phyloP scores from a whole-genome alignment of 2,797 vertebrate genomes.

The Lepus townsendii region DNA sequence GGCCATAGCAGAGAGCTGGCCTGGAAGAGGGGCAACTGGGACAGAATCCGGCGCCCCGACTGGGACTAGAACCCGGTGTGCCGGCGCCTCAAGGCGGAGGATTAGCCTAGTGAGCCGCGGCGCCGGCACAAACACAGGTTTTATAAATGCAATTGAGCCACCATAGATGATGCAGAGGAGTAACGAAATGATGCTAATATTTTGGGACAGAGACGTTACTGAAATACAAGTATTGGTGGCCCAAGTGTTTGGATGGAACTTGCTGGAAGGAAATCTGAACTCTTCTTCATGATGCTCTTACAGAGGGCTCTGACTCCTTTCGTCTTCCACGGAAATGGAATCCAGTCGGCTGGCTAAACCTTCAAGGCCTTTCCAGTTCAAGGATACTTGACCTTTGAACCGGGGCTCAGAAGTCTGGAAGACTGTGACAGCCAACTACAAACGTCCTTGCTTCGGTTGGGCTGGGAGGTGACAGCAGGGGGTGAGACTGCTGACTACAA shows the following conservation, averaged over 20 bases:
- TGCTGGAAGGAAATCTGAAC: neutral
- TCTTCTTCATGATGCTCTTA: neutral
- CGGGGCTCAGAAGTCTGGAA: neutral
- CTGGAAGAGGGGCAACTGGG: no score
- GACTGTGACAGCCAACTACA: neutral
- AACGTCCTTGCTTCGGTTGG: neutral
- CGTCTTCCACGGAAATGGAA: neutral
- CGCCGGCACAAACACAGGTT: no score
- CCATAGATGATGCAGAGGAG: neutral
- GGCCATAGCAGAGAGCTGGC: no score
- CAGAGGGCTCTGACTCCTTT: neutral
- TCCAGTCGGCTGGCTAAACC: neutral
- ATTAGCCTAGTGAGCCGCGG: no score
- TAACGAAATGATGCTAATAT: neutral
- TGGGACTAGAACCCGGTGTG: no score
- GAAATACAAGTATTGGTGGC: neutral
- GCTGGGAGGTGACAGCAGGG: neutral
- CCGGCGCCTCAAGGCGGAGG: no score
- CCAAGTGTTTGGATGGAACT: conserved; percentile 10
- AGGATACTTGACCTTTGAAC: neutral
- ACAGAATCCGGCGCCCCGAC: no score
- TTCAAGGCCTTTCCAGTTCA: neutral
- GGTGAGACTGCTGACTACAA: neutral
- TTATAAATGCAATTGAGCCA: neutral
- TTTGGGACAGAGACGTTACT: neutral